phyloP scores from a whole-genome alignment of 2,888 invertebrate genomes.

The Morinoia aosen region DNA sequence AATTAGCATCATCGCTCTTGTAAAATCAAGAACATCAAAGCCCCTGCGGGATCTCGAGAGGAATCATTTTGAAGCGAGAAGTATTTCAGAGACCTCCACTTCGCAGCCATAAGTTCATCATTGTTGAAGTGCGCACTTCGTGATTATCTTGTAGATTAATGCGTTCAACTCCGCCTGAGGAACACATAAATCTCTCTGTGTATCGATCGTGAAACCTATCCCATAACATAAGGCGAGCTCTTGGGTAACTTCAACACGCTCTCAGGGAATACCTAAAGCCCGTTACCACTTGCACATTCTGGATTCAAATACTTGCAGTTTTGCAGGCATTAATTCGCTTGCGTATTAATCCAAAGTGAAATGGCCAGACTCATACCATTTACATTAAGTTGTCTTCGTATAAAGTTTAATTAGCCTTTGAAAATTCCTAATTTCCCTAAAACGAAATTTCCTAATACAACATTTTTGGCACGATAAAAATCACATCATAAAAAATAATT shows the following conservation, averaged over 20 bases:
- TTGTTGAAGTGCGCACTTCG: neutral
- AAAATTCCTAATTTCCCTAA: neutral
- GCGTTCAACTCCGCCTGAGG: neutral
- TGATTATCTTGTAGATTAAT: constrained; percentile 17
- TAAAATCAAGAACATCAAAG: too few species aligned
- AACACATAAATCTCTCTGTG: neutral
- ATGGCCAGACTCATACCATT: neutral
- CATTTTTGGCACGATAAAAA: too few species aligned
- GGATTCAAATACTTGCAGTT: neutral
- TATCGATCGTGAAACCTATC: neutral
- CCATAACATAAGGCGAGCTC: neutral
- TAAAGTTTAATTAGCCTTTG: neutral
- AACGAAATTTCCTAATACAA: too few species aligned
- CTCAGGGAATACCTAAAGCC: neutral
- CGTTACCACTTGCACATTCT: neutral
- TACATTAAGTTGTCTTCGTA: neutral
- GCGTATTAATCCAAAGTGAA: neutral
- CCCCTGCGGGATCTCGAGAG: neutral
- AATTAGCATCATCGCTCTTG: too few species aligned
- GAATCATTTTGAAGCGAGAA: neutral
- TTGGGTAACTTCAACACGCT: neutral
- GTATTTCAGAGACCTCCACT: neutral
- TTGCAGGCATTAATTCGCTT: too few species aligned
- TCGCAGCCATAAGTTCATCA: neutral
- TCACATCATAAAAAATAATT: too few species aligned